These are phyloP conservation scores for Heloderma charlesbogerti DNA, from an alignment of 2,113 vertebrate species.

Conservation along the genomic window DNA sequence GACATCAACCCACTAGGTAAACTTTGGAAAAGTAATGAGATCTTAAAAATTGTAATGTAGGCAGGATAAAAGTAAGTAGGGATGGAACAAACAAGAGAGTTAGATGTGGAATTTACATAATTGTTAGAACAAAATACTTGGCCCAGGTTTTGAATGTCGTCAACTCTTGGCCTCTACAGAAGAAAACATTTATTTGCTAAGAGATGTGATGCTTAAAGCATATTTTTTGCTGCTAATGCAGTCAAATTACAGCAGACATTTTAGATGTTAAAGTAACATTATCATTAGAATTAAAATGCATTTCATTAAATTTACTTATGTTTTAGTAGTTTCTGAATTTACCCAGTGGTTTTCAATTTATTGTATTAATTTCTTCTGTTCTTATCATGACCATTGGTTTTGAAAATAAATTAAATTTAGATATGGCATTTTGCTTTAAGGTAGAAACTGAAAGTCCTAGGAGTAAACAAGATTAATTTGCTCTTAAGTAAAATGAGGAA, in stretches of 20 bases:
- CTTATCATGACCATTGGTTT: neutral
- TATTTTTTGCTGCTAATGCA: neutral
- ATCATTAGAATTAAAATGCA: neutral
- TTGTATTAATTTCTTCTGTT: neutral
- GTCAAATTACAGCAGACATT: neutral
- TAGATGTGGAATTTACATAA: constrained; percentile 19
- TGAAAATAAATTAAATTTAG: neutral
- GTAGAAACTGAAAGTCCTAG: neutral
- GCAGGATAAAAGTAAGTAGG: constrained; percentile 34
- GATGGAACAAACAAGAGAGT: neutral
- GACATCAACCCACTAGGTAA: neutral
- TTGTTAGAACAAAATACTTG: neutral
- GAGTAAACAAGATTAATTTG: neutral
- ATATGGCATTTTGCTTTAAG: neutral
- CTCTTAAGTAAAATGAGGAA: neutral
- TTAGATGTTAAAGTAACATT: neutral
- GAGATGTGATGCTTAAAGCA: neutral
- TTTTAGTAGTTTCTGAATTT: neutral
- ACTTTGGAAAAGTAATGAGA: neutral
- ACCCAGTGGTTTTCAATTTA: neutral
- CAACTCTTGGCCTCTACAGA: neutral
- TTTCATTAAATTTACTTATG: neutral
- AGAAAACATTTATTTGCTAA: neutral
- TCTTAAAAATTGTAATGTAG: neutral
- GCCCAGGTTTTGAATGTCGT: neutral